These are phyloP conservation scores for Bolborhynchus lineola DNA, from an alignment of 2,113 vertebrate species.

Conservation along the genomic window DNA sequence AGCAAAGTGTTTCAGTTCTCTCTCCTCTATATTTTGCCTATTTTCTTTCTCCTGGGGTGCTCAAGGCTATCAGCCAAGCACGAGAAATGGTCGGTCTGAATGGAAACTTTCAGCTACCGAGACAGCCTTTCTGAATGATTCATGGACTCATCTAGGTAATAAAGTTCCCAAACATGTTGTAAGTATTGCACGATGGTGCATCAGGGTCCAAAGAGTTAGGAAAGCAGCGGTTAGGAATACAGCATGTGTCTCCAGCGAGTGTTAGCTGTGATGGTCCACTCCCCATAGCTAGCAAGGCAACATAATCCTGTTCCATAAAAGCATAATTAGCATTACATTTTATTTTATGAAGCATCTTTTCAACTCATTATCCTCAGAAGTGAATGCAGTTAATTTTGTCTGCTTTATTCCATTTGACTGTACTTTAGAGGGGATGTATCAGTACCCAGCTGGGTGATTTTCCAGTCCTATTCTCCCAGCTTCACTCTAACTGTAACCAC, in stretches of 20 bases:
- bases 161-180: neutral
- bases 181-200: accelerated
- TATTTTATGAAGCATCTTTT: neutral
- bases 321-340: neutral
- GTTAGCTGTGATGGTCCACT: neutral
- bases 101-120: neutral
- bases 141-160: neutral
- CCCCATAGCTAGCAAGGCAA: neutral
- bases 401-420: neutral
- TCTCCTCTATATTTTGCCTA: neutral
- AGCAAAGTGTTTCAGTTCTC: neutral
- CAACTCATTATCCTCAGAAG: neutral
- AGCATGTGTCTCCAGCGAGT: neutral
- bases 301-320: neutral
- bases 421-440: neutral
- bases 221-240: neutral
- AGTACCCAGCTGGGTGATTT: neutral
- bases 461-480: neutral
- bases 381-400: neutral
- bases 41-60: neutral
- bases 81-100: neutral
- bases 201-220: neutral
- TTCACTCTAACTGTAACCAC: neutral
- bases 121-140: neutral
- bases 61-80: neutral